Conservation (phyloP, 2,113 vertebrate genomes). For the Apodemus sylvaticus region DNA sequence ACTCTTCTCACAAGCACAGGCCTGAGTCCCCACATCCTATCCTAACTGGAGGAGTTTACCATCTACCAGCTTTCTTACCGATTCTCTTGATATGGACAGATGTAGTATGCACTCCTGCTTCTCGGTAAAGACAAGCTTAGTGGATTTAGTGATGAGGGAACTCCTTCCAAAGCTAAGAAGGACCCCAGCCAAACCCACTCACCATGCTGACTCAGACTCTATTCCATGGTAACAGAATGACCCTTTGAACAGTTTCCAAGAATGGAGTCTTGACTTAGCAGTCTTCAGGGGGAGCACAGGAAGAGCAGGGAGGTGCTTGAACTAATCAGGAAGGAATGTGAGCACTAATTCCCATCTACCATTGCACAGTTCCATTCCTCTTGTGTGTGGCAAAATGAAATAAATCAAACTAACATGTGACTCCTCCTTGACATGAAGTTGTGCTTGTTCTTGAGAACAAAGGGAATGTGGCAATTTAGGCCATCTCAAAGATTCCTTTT, state of each 20-base stretch:
- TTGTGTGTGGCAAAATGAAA: conserved; percentile 29
- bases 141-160: background rate
- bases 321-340: background rate
- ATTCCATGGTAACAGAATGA: background rate
- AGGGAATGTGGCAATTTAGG: conserved; percentile 26
- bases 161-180: conserved; percentile 21
- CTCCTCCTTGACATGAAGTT: conserved; percentile 43
- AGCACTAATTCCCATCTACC: background rate
- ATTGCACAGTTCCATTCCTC: background rate
- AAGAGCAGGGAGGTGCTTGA: background rate
- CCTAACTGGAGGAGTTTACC: background rate
- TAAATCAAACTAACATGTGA: conserved; percentile 44
- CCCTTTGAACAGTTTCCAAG: background rate
- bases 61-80: background rate
- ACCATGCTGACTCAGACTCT: background rate
- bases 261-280: background rate
- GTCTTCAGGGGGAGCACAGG: background rate
- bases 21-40: background rate
- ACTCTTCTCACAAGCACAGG: background rate
- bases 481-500: conserved; percentile 33
- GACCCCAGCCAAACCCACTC: background rate
- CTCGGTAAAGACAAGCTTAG: background rate
- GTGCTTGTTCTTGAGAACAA: conserved; percentile 42
- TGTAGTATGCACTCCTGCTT: background rate
- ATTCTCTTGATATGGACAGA: background rate